phyloP scores from a whole-genome alignment of 2,888 invertebrate genomes.

The Chrysolina americana region DNA sequence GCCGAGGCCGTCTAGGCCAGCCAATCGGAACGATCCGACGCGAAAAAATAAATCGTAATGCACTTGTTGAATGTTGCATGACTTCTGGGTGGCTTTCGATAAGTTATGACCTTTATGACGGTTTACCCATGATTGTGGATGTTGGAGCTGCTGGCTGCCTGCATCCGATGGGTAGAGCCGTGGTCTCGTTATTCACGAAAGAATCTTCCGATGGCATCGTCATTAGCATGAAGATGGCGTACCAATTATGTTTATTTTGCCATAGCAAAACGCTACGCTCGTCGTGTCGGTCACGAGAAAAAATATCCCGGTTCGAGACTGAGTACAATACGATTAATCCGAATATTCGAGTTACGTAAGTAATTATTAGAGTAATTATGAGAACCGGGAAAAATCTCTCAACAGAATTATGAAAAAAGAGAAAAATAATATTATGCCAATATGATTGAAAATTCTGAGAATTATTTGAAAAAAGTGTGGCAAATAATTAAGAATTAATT shows the following conservation, averaged over 20 bases:
- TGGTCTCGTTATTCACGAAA: constrained; percentile 43
- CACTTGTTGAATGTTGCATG: constrained; percentile 64
- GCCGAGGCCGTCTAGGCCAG: constrained; percentile 45
- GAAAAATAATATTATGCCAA: no score
- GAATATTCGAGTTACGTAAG: not conserved
- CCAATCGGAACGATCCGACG: constrained; percentile 48
- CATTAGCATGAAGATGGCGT: constrained; percentile 26
- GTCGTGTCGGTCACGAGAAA: not conserved
- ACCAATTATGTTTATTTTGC: constrained; percentile 16
- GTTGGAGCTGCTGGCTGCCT: not conserved
- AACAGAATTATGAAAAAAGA: no score
- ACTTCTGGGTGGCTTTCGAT: constrained; percentile 59
- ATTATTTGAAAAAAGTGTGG: no score
- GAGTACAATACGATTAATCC: not conserved
- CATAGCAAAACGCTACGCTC: not conserved
- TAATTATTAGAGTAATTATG: no score
- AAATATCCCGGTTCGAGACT: not conserved
- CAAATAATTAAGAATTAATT: no score
- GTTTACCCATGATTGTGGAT: constrained; percentile 43
- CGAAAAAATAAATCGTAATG: constrained; percentile 53
- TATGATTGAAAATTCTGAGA: no score
- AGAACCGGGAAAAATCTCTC: no score
- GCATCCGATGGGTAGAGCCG: constrained; percentile 35
- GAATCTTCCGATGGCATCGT: constrained; percentile 35
- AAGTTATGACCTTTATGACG: constrained; percentile 59